Conservation (phyloP, 2,888 invertebrate species). For the Microctonus hyperodae region DNA sequence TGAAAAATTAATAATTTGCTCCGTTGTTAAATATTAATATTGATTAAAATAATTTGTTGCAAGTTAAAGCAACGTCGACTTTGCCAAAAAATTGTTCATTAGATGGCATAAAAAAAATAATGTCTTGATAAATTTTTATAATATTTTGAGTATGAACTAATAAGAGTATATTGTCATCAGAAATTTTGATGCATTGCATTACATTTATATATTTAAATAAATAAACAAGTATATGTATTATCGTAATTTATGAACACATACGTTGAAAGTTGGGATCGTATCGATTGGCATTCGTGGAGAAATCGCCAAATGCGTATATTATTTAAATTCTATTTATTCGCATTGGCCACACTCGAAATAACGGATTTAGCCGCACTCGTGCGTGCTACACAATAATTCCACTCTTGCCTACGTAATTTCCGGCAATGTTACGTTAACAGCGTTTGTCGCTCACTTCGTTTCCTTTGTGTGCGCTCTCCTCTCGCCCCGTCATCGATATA, state of each 20-base stretch:
- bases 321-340: slow-evolving; percentile 26
- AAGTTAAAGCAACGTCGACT: slow-evolving; percentile 18
- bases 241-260: not conserved
- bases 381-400: slow-evolving; percentile 31
- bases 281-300: slow-evolving; percentile 20
- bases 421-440: slow-evolving; percentile 29
- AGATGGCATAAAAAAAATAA: slow-evolving; percentile 5
- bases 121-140: not conserved
- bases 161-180: slow-evolving; percentile 5
- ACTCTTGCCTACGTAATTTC: slow-evolving; percentile 31
- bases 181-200: not conserved
- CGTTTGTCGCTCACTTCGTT: slow-evolving; percentile 32
- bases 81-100: not conserved
- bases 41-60: slow-evolving; percentile 16
- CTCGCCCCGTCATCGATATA: slow-evolving; percentile 9
- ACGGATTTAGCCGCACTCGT: slow-evolving; percentile 29
- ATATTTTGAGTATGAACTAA: not conserved
- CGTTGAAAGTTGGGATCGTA: not conserved
- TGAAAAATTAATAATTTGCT: slow-evolving; percentile 3
- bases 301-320: slow-evolving; percentile 18
- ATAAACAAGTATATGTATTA: not conserved
- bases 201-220: too few relatives aligned
- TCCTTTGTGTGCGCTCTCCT: slow-evolving; percentile 27
- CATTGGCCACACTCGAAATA: slow-evolving; percentile 22
- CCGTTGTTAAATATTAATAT: not conserved